phyloP scores from a whole-genome alignment of 1,140 invertebrate genomes.

The Drosophila oshimai region DNA sequence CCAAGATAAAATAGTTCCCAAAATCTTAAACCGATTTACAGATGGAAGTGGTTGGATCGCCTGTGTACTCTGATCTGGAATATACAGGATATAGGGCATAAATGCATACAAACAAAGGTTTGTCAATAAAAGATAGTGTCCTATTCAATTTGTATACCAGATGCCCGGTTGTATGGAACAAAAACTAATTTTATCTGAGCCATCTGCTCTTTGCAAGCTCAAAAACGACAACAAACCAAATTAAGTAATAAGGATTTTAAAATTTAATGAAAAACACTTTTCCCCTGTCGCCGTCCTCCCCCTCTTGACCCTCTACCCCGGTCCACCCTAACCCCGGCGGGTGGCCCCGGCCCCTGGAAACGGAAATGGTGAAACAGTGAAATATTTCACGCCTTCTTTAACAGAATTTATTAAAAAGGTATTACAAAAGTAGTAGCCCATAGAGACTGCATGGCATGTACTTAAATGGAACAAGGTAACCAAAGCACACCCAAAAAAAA shows the following conservation, averaged over 20 bases:
- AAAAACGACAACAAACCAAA: constrained; percentile 21
- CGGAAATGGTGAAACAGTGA: constrained; percentile 71
- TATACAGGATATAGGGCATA: too few relatives aligned
- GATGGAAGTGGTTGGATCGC: too few relatives aligned
- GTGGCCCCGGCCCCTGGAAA: constrained; percentile 39
- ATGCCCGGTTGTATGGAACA: constrained; percentile 8
- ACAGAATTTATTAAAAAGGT: constrained; percentile 76
- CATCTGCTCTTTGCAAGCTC: constrained; percentile 14
- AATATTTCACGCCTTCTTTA: constrained; percentile 77
- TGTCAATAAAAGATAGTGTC: too few relatives aligned
- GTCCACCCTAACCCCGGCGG: constrained; percentile 17
- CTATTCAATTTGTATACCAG: too few relatives aligned
- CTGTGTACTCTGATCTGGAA: too few relatives aligned
- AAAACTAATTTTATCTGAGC: constrained; percentile 23
- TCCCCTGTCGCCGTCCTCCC: not conserved
- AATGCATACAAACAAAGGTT: too few relatives aligned
- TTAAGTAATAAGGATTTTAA: constrained; percentile 37
- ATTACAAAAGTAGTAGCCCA: constrained; percentile 50
- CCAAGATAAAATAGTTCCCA: too few relatives aligned
- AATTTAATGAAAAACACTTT: constrained; percentile 32
- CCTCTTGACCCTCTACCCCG: constrained; percentile 6
- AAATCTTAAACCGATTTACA: too few relatives aligned
- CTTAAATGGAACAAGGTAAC: constrained; percentile 36
- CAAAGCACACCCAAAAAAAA: constrained; percentile 47
- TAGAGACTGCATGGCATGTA: constrained; percentile 1